These are phyloP conservation scores for Xenopus laevis DNA, from an alignment of 2,113 vertebrate genomes.

Conservation along the genomic window DNA sequence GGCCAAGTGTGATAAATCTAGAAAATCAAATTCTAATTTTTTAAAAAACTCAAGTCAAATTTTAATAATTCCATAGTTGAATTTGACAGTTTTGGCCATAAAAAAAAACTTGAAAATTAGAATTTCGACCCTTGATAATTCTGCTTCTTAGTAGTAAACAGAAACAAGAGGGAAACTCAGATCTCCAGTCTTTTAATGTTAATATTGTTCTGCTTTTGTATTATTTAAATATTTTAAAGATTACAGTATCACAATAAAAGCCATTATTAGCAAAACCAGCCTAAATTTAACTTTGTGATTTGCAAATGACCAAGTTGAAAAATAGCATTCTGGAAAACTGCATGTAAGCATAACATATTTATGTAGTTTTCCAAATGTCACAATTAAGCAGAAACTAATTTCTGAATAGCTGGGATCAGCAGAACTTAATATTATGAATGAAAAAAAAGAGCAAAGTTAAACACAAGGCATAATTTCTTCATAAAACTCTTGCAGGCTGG, in stretches of 20 bases:
- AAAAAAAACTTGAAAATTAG: too few species aligned
- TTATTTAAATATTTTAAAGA: neutral
- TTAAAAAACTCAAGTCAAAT: too few species aligned
- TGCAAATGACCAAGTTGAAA: conserved; percentile 30
- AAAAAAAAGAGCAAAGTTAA: conserved; percentile 12
- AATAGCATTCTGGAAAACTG: conserved; percentile 36
- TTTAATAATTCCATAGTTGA: too few species aligned
- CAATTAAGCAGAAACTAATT: conserved; percentile 42
- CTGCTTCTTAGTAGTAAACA: too few species aligned
- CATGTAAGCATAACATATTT: conserved; percentile 22
- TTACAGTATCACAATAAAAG: conserved; percentile 8
- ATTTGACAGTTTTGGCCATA: too few species aligned
- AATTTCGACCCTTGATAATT: too few species aligned
- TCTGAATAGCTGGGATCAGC: conserved; percentile 30
- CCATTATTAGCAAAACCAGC: neutral
- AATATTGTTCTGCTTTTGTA: too few species aligned
- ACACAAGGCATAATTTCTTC: conserved; percentile 22
- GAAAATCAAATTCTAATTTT: too few species aligned
- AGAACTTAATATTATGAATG: conserved; percentile 22
- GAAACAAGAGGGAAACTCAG: too few species aligned
- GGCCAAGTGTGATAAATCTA: too few species aligned
- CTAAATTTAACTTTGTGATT: conserved; percentile 25
- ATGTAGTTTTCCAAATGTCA: conserved; percentile 30
- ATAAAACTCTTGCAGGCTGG: conserved; percentile 18
- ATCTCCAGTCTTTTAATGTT: too few species aligned